Conservation (phyloP, 1,140 invertebrate genomes). For the Branchinecta lynchi region DNA sequence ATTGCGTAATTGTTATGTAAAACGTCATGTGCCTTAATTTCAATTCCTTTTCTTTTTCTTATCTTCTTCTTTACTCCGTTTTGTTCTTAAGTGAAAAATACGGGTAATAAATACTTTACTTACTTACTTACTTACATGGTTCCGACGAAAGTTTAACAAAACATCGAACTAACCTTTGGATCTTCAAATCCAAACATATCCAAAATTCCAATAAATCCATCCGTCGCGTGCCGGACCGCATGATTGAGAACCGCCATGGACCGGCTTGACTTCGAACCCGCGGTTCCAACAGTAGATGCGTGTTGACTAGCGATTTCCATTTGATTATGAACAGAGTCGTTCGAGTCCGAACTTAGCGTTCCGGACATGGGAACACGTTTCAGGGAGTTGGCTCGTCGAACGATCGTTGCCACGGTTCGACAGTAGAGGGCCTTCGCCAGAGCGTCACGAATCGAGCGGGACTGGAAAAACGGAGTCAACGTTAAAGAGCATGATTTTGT, state of each 20-base stretch:
- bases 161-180: constrained; percentile 39
- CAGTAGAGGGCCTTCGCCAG: constrained; percentile 84
- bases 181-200: constrained; percentile 95
- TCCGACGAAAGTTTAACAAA: no score
- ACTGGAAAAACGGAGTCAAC: constrained; percentile 32
- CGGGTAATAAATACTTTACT: no score
- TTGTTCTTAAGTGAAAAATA: no score
- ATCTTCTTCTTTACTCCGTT: no score
- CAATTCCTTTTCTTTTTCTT: no score
- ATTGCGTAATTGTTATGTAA: no score
- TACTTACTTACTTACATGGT: no score
- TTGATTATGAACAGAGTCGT: constrained; percentile 78
- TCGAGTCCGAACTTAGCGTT: constrained; percentile 73
- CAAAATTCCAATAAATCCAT: constrained; percentile 83
- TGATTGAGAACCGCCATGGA: constrained; percentile 77
- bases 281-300: constrained; percentile 65
- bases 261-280: constrained; percentile 60
- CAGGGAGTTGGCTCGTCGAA: constrained; percentile 74
- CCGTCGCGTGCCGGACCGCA: constrained; percentile 77
- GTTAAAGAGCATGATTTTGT: neutral
- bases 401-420: constrained; percentile 84
- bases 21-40: no score
- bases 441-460: constrained; percentile 69
- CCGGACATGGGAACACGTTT: constrained; percentile 52
- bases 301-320: constrained; percentile 60